phyloP scores from a whole-genome alignment of 2,888 invertebrate genomes.

The Rhamnusium bicolor region DNA sequence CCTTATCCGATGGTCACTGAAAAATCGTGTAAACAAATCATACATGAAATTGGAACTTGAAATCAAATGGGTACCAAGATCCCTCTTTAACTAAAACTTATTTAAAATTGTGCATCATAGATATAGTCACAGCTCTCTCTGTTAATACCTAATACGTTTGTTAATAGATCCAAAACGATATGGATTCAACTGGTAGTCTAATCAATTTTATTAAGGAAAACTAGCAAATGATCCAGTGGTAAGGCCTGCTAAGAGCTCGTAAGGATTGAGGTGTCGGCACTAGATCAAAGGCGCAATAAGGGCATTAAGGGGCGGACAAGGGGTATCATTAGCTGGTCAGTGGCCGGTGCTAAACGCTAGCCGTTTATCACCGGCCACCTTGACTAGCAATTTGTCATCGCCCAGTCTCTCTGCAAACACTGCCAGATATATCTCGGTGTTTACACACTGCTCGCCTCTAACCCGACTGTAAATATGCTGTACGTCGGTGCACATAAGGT shows the following conservation, averaged over 20 bases:
- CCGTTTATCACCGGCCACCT: constrained; percentile 70
- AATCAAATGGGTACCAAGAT: no score
- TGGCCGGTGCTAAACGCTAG: constrained; percentile 67
- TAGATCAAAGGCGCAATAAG: constrained; percentile 71
- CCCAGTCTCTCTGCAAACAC: constrained; percentile 63
- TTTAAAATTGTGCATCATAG: no score
- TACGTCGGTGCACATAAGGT: constrained; percentile 39
- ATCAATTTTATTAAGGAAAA: constrained; percentile 22
- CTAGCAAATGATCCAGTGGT: constrained; percentile 20
- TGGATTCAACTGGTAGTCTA: constrained; percentile 7
- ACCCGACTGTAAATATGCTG: constrained; percentile 47
- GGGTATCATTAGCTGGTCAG: constrained; percentile 70
- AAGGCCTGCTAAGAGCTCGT: constrained; percentile 18
- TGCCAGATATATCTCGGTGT: constrained; percentile 60
- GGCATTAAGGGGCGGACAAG: constrained; percentile 69
- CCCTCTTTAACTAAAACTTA: no score
- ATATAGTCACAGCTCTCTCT: neutral
- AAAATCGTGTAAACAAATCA: no score
- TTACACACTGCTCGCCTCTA: constrained; percentile 50
- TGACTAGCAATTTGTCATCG: constrained; percentile 67
- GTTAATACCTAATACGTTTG: neutral
- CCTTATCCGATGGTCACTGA: no score
- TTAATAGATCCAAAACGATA: neutral
- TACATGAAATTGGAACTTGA: no score
- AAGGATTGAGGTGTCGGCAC: constrained; percentile 65